phyloP scores from a whole-genome alignment of 35 echinoderm and acorn worm genomes.

The Anneissia japonica region DNA sequence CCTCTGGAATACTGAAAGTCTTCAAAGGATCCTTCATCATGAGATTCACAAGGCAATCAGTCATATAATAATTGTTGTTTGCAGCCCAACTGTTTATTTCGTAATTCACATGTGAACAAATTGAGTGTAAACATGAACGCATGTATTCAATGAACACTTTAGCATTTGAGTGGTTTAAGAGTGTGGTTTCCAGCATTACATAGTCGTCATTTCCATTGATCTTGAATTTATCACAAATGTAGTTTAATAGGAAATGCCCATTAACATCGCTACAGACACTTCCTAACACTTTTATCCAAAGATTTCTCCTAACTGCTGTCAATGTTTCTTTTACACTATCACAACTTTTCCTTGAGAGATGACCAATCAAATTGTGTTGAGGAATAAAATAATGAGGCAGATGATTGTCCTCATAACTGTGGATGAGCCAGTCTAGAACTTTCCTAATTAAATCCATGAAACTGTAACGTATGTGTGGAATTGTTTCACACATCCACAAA shows the following conservation, averaged over 20 bases:
- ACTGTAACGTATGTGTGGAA: not conserved
- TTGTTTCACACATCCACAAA: not conserved
- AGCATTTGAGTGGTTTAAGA: too few species aligned
- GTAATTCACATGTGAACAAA: too few species aligned
- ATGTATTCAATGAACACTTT: too few species aligned
- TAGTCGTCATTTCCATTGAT: too few species aligned
- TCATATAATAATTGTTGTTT: too few species aligned
- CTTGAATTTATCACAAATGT: not conserved
- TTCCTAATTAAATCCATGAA: not conserved
- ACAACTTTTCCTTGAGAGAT: not conserved
- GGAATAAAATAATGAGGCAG: not conserved
- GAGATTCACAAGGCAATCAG: too few species aligned
- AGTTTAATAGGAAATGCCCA: not conserved
- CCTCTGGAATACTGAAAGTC: too few species aligned
- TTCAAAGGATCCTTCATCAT: too few species aligned
- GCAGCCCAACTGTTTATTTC: too few species aligned
- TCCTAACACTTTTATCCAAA: not conserved
- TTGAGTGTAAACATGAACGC: too few species aligned
- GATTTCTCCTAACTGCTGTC: not conserved
- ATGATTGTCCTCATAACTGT: not conserved
- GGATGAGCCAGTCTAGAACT: not conserved
- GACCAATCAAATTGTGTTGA: not conserved
- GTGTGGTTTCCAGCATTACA: too few species aligned
- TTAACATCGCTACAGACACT: not conserved
- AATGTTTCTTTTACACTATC: not conserved